These are phyloP conservation scores for Drosophila subobscura DNA, from an alignment of 1,140 invertebrate species.

Conservation along the genomic window DNA sequence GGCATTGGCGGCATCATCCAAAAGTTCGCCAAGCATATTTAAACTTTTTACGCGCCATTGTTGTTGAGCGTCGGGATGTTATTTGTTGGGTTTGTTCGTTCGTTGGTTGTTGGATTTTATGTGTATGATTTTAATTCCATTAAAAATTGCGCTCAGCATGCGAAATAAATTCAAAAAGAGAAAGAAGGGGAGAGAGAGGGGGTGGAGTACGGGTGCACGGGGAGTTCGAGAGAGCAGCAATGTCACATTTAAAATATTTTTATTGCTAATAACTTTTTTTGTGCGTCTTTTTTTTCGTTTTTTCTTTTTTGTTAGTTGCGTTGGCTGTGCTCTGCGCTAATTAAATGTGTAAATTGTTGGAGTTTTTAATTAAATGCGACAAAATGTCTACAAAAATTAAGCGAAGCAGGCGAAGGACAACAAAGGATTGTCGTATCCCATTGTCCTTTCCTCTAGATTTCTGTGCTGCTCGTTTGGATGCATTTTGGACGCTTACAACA, in stretches of 20 bases:
- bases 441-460: slow-evolving; percentile 26
- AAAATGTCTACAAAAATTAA: slow-evolving; percentile 77
- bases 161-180: slow-evolving; percentile 50
- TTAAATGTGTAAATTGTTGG: slow-evolving; percentile 79
- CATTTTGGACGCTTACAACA: slow-evolving; percentile 46
- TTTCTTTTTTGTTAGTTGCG: slow-evolving; percentile 23
- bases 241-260: slow-evolving; percentile 79
- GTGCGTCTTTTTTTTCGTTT: slow-evolving; percentile 6
- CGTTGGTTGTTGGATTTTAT: slow-evolving; percentile 45
- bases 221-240: slow-evolving; percentile 8
- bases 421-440: slow-evolving; percentile 39
- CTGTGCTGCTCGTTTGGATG: slow-evolving; percentile 24
- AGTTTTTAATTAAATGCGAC: slow-evolving; percentile 79
- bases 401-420: slow-evolving; percentile 50
- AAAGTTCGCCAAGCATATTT: slow-evolving; percentile 71
- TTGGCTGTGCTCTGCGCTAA: slow-evolving; percentile 58
- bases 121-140: slow-evolving; percentile 78
- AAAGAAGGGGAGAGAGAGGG: slow-evolving; percentile 10
- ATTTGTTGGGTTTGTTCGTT: slow-evolving; percentile 32
- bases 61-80: slow-evolving; percentile 24
- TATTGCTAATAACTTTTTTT: slow-evolving; percentile 75
- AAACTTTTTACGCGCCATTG: slow-evolving; percentile 66
- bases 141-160: slow-evolving; percentile 68
- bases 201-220: neutral
- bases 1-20: slow-evolving; percentile 51